phyloP scores from a whole-genome alignment of 2,113 vertebrate species.

The Gymnarchus niloticus region DNA sequence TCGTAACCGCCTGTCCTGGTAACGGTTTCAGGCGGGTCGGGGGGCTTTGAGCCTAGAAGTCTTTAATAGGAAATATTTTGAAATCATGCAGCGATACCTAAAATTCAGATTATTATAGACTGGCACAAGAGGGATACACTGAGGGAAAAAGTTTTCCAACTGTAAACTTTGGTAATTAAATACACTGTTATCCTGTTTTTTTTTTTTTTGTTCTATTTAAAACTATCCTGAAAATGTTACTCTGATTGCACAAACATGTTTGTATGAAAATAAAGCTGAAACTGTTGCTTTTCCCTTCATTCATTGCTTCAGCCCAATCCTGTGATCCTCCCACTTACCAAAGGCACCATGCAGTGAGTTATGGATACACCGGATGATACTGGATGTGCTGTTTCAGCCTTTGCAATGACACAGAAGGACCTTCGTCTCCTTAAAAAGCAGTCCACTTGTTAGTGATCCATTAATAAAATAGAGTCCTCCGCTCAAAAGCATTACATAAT shows the following conservation, averaged over 20 bases:
- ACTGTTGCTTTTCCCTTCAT: not conserved
- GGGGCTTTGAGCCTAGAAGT: too few species aligned
- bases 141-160: not conserved
- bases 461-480: slow-evolving; percentile 5
- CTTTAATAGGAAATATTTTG: not conserved
- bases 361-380: not conserved
- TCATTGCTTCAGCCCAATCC: not conserved
- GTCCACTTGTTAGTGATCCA: not conserved
- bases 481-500: slow-evolving; percentile 9
- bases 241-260: not conserved
- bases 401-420: not conserved
- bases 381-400: not conserved
- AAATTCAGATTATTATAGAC: not conserved
- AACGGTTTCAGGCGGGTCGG: too few species aligned
- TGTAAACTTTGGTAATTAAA: slow-evolving; percentile 14
- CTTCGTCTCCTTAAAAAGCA: not conserved
- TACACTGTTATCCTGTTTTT: not conserved
- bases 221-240: slow-evolving; percentile 11
- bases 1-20: too few species aligned
- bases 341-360: not conserved
- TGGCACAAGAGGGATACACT: not conserved
- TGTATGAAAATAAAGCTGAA: slow-evolving; percentile 7
- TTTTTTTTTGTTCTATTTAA: not conserved
- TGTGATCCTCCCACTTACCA: not conserved
- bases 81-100: not conserved